Evolutionary conservation across 2,113 vertebrate genomes (phyloP).

Genomic region (Amphilophus citrinellus): DNA sequence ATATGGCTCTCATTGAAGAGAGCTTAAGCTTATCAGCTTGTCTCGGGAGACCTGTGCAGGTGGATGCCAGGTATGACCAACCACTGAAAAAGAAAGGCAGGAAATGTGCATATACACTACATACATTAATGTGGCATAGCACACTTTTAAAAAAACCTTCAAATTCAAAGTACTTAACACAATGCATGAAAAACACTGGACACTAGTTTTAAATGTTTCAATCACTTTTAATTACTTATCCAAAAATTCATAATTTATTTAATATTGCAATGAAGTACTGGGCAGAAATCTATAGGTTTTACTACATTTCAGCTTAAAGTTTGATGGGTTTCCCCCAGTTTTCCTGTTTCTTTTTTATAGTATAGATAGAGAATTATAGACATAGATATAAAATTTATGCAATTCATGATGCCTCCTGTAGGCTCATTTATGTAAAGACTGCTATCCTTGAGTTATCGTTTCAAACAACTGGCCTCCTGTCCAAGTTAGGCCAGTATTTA

Average conservation of each 20-base stretch:
- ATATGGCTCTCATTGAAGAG: conserved; percentile 26
- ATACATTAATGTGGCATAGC: not conserved
- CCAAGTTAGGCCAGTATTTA: not conserved
- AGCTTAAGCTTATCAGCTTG: conserved; percentile 50
- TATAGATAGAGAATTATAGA: not conserved
- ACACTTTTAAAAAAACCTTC: not conserved
- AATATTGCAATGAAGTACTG: not conserved
- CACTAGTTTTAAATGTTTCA: not conserved
- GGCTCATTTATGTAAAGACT: not conserved
- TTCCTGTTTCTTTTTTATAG: not conserved
- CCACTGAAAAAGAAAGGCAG: rapidly evolving
- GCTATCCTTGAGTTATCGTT: not conserved
- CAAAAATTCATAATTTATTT: not conserved
- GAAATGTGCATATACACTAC: not conserved
- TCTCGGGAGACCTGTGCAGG: conserved; percentile 11
- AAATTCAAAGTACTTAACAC: not conserved
- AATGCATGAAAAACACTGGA: not conserved
- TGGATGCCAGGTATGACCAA: conserved; percentile 1
- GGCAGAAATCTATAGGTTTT: not conserved
- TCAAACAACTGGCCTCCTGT: not conserved
- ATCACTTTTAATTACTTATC: not conserved
- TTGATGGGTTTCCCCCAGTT: rapidly evolving
- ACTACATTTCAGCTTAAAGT: not conserved
- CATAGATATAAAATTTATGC: not conserved
- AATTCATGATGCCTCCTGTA: not conserved